Evolutionary conservation across 1,140 invertebrate species (phyloP).

Genomic region (Anastatus disparis): DNA sequence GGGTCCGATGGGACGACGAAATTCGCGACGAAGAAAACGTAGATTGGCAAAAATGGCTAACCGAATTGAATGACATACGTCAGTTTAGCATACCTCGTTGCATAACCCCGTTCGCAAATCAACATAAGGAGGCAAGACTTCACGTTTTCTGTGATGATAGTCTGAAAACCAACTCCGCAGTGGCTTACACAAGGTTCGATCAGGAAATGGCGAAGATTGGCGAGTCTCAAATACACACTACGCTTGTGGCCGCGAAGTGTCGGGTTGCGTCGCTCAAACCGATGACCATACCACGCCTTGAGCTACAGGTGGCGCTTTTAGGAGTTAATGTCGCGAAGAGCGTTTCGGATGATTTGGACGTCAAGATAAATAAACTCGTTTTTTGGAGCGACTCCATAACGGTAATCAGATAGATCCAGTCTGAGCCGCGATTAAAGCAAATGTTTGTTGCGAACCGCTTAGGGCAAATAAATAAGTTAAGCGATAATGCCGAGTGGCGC

Average conservation of each 20-base stretch:
- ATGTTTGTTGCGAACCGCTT: slow-evolving; percentile 50
- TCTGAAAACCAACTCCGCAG: not conserved
- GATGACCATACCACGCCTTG: not conserved
- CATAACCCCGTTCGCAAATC: not conserved
- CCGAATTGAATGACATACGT: not conserved
- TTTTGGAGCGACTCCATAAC: slow-evolving; percentile 49
- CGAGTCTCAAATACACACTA: too few relatives aligned
- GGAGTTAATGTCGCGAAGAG: not conserved
- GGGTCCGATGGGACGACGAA: not conserved
- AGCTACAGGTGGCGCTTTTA: not conserved
- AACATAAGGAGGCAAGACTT: not conserved
- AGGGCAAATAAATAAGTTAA: not conserved
- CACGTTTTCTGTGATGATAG: slow-evolving; percentile 16
- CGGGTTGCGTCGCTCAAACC: not conserved
- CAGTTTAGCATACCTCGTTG: not conserved
- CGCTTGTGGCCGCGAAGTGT: not conserved
- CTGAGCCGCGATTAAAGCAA: slow-evolving; percentile 14
- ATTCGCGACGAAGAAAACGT: not conserved
- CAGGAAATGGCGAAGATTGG: not conserved
- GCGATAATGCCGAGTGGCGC: slow-evolving; percentile 56
- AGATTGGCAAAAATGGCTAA: not conserved
- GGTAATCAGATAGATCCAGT: slow-evolving; percentile 48
- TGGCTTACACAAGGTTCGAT: not conserved
- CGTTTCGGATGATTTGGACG: not conserved
- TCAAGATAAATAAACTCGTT: slow-evolving; percentile 6